Evolutionary conservation across 2,113 vertebrate genomes (phyloP).

Genomic region (Urocitellus parryii): DNA sequence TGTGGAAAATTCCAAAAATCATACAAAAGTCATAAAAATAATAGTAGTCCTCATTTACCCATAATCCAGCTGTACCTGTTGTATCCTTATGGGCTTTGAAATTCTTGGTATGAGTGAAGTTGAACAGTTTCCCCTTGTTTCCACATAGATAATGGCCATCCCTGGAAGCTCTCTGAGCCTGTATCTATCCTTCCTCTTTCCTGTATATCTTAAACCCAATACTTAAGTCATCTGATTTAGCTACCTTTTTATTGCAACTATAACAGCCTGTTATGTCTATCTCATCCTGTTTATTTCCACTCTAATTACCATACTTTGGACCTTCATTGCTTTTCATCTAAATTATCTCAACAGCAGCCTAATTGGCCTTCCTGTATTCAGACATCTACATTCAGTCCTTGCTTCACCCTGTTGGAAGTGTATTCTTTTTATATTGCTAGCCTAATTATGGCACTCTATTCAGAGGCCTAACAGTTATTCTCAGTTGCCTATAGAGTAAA

Average conservation of each 20-base stretch:
- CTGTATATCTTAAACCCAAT: background rate
- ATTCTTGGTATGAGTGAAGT: background rate
- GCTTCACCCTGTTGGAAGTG: background rate
- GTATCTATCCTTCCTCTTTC: background rate
- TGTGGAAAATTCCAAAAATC: background rate
- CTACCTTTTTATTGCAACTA: background rate
- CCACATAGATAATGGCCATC: background rate
- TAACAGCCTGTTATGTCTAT: background rate
- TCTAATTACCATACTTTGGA: background rate
- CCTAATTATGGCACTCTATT: background rate
- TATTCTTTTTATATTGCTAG: background rate
- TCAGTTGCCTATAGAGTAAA: background rate
- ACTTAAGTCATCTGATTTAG: background rate
- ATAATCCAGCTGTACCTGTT: background rate
- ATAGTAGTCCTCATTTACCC: background rate
- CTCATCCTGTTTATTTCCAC: background rate
- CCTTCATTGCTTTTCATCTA: background rate
- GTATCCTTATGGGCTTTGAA: background rate
- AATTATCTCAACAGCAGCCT: background rate
- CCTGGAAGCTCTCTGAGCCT: background rate
- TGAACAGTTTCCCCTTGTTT: background rate
- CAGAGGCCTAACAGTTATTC: background rate
- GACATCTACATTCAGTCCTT: background rate
- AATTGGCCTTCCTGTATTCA: background rate
- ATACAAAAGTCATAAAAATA: background rate